Percentiles rank a stretch among this genome's conserved stretches.
Evolutionary conservation across 30 jellyfish, hydroid and myxozoan species (phyloP).

Genomic region (Chrysaora quinquecirrha): DNA sequence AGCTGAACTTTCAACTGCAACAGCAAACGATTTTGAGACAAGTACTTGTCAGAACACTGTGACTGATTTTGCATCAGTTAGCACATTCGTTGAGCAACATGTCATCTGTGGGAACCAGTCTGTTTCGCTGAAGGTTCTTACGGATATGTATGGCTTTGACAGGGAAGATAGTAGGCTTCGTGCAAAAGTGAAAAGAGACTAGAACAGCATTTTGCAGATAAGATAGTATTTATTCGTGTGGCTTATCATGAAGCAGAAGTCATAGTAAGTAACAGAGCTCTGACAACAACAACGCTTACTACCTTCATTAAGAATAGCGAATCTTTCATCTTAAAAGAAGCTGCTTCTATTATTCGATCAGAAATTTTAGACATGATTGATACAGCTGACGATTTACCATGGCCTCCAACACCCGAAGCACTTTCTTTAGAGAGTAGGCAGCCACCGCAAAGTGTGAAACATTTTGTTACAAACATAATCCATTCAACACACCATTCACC

Average conservation of each 20-base stretch:
- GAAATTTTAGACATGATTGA: conserved; percentile 14
- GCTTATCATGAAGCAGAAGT: conserved; percentile 41
- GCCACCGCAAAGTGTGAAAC: conserved; percentile 37
- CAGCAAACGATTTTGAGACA: background rate
- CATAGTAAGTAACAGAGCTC: conserved; percentile 2
- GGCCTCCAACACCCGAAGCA: conserved; percentile 50
- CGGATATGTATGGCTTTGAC: conserved; percentile 46
- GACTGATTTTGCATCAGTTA: conserved; percentile 26
- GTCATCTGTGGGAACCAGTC: conserved; percentile 31
- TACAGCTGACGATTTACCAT: conserved; percentile 12
- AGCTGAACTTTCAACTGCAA: background rate
- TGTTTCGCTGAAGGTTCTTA: conserved; percentile 24
- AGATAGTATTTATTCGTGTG: conserved; percentile 17
- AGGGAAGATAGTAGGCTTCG: conserved; percentile 31
- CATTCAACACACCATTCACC: conserved; percentile 38
- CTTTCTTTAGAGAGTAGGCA: conserved; percentile 14
- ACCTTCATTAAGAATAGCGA: conserved; percentile 19
- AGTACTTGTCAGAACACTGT: background rate
- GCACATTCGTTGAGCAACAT: conserved; percentile 30
- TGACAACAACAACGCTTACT: conserved; percentile 8
- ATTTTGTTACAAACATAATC: background rate
- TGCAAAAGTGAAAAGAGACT: conserved; percentile 28
- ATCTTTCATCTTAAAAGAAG: conserved; percentile 30
- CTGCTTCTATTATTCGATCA: conserved; percentile 24
- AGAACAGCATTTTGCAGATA: conserved; percentile 9